Base-by-base conservation (phyloP, 2,888 invertebrate genomes). In the Metallyticus violacea region DNA sequence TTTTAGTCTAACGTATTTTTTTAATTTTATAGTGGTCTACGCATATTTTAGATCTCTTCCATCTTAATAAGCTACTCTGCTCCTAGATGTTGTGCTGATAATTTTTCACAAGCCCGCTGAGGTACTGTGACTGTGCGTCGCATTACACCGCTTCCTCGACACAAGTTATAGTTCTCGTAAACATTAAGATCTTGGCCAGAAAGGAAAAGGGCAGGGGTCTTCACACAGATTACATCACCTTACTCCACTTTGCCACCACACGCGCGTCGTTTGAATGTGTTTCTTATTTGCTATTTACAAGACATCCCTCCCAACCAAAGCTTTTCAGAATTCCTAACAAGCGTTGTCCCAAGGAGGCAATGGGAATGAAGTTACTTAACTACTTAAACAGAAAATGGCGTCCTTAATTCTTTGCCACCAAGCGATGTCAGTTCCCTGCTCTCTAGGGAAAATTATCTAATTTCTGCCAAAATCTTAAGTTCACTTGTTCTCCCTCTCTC, bases 361-460 rank as follows among this genome's bases (percentile, higher is more conserved):
- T 85, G 85, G 62, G 85, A 77, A 83, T 85, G 86, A 87, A 88
- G 79, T 88, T 87, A 88, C 85, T 87, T 88, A 88, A 87, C 88
- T 88, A 86, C 88, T 88, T 88, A 85, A 86, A 62, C 86, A 87
- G 79, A 85, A 87, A 87, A 87, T 87, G 88, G 87, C 85, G 85
- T 86, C 79, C 85, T 82, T 85, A 86, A 85, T 85, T 85, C 85
- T 87, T 87, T 86, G 29, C 76, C 85, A 62, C 40, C 40, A 62
- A 62, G 40, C 40, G 40, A 62, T 62, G 40, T 62, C 40, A 62
- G 40, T 62, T 62, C 40, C 40, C 40, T 81, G 85, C 86, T 28
- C 88, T 86, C 88, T 26, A 40, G 88, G 87, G 88, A 88, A 87
- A 88, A 88, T 88, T 88, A 88, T 86, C 87, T 87, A 87, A 88